Percentiles rank a stretch among this genome's conserved stretches.
Conservation (phyloP, 2,113 vertebrate genomes). For the Protobothrops mucrosquamatus region DNA sequence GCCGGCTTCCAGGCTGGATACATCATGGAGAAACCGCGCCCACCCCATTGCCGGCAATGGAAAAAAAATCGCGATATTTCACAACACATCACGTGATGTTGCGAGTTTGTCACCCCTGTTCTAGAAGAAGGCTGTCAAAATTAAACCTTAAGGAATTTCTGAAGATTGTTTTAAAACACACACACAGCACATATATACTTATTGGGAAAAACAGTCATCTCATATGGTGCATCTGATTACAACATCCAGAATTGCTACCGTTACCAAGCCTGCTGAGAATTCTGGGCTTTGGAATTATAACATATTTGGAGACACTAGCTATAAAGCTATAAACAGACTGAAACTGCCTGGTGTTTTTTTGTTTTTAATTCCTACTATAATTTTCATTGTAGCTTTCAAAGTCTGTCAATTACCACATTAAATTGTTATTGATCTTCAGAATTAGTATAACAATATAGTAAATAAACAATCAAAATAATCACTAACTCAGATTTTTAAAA, state of each 20-base stretch:
- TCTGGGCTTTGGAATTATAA: background rate
- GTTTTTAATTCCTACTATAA: background rate
- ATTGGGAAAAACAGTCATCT: background rate
- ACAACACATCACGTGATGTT: no score
- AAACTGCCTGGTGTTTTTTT: background rate
- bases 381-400: background rate
- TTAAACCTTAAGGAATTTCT: background rate
- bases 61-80: no score
- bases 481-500: background rate
- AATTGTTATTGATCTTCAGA: background rate
- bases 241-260: background rate
- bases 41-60: no score
- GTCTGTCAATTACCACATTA: background rate
- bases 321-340: background rate
- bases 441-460: background rate
- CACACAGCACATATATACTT: background rate
- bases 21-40: no score
- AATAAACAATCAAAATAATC: background rate
- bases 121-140: background rate
- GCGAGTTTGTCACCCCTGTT: background rate
- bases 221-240: background rate
- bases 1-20: no score
- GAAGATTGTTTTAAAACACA: background rate
- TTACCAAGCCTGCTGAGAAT: background rate
- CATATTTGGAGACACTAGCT: background rate